Evolutionary conservation across 2,888 invertebrate species (phyloP), one percentile per base, ranked within the genome.

Genomic region (Dendrolimus houi): DNA sequence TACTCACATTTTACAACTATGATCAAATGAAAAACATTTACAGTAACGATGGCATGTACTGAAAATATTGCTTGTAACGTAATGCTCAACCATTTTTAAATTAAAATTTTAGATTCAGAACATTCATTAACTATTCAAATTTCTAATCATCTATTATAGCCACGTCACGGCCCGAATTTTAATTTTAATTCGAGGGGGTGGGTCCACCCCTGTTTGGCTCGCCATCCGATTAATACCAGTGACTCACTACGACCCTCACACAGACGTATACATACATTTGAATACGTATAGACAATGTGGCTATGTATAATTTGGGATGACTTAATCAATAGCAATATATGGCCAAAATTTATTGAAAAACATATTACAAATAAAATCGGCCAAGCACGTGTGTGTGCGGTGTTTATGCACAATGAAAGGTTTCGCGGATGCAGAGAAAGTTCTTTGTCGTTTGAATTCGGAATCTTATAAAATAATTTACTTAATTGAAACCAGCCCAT

Each of bases 101-200:
- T 47, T 47, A 47, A 47, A 47, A 47, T 42, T 14, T 47, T 12
- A 47, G 47, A 47, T 47, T 47, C 2, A 47, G 47, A 47, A 47
- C 47, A 62, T 64, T 68, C 63, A 69, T 75, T 72, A 74, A 70
- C 66, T 65, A 75, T 75, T 72, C 69, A 74, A 79, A 77, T 73
- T 74, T 71, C 66, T 66, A 72, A 77, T 77, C 75, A 77, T 79
- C 78, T 76, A 77, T 77, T 76, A 78, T 73, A 68, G 70, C 66
- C 66, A 63, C 72, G 74, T 79, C 67, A 75, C 71, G 74, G 65
- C 71, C 58, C 72, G 79, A 79, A 83, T 84, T 85, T 81, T 77
- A 83, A 82, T 81, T 83, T 79, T 69, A 74, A 77, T 72, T 75
- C 65, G 70, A 69, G 29, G 77, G 77, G 77, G 72, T 68, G 64